phyloP scores from a whole-genome alignment of 2,113 vertebrate species.

The Bubo bubo region DNA sequence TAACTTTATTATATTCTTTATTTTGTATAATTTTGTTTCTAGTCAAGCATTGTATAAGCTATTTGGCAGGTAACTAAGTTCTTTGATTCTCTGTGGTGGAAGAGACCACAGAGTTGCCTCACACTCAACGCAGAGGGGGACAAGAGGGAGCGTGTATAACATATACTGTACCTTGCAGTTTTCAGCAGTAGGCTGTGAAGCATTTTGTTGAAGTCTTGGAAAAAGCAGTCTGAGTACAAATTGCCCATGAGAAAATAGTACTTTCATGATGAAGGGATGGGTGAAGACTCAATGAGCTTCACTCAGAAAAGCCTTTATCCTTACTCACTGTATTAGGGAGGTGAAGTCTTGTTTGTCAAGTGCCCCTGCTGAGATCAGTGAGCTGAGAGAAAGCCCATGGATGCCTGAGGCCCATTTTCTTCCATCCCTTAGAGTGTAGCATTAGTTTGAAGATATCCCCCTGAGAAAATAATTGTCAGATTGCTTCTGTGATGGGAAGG shows the following conservation, averaged over 20 bases:
- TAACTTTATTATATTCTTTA: not conserved
- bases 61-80: not conserved
- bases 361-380: not conserved
- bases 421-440: not conserved
- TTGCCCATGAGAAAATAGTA: not conserved
- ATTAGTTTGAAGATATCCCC: not conserved
- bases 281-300: not conserved
- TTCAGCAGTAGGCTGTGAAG: not conserved
- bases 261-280: not conserved
- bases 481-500: not conserved
- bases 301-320: not conserved
- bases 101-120: not conserved
- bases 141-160: not conserved
- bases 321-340: not conserved
- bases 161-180: not conserved
- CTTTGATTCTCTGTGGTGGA: not conserved
- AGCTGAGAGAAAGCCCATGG: not conserved
- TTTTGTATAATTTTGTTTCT: not conserved
- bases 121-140: accelerated
- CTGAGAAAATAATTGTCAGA: not conserved
- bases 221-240: not conserved
- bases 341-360: not conserved
- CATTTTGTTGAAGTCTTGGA: not conserved
- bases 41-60: not conserved
- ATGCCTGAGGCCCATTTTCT: not conserved